Base-by-base conservation (phyloP, 2,113 vertebrate species). In the Isurus oxyrinchus region DNA sequence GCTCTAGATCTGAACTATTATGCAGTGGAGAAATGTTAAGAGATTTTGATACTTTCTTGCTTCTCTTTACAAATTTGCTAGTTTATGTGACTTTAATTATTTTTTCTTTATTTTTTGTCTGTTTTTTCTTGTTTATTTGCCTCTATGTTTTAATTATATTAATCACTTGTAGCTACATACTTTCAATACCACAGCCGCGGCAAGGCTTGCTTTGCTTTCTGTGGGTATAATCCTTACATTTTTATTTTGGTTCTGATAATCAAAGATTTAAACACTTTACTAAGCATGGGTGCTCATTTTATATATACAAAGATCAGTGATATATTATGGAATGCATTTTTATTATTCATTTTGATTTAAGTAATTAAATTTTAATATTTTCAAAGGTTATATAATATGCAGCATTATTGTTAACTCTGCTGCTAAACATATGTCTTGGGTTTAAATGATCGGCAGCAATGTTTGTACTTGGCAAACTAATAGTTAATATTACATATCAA, bases 1-100 rank as follows among this genome's bases (percentile, higher is more conserved):
- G 98, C 98, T 98, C 98, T 98, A 98, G 97, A 97, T 97, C 97
- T 97, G 97, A 97, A 97, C 96, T 97, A 97, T 97, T 97, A 97
- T 97, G 97, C 97, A 97, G 97, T 97, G 96, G 97, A 97, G 96
- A 97, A 97, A 97, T 96, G 97, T 96, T 96, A 76, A 97, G 96
- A 97, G 96, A 84, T 96, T 96, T 14, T 69, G 44, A 72, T 91
- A 87, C 40, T 11, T 55, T 96, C 61, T 86, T 67, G 96, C 97
- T 96, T 97, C 97, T 97, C 97, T 97, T 96, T 97, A 96, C 96
- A 96, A 88, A 67, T 96, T 96, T 96, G 97, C 97, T 96, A 95
- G 97, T 97, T 97, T 6, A 5, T 49, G 44, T 87, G 44, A 25
- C 44, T 53, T 87, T 87, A 25, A 86, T 97, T 96, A 96, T 97